Percentiles rank a stretch among this genome's conserved stretches.
Evolutionary conservation across 2,797 vertebrate genomes (phyloP).

Genomic region (Pelodytes ibericus): DNA sequence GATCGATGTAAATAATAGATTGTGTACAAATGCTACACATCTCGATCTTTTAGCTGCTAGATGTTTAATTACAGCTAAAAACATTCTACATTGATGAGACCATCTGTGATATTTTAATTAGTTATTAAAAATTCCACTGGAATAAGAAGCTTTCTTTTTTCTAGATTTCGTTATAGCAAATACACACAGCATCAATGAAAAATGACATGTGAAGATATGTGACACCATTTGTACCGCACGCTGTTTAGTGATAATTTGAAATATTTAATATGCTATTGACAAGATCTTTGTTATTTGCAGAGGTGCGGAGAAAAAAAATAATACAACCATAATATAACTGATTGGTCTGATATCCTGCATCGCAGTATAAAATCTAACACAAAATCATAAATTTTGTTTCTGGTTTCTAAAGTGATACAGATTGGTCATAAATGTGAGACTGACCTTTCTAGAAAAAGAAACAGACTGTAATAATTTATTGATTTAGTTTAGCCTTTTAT

Average conservation of each 20-base stretch:
- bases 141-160: no score
- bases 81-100: conserved; percentile 17
- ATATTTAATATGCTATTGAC: no score
- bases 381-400: neutral
- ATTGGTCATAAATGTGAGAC: conserved; percentile 3
- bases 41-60: neutral
- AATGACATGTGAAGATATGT: no score
- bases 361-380: neutral
- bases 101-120: conserved; percentile 33
- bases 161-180: no score
- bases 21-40: neutral
- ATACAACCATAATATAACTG: neutral
- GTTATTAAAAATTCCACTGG: conserved; percentile 18
- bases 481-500: conserved; percentile 7
- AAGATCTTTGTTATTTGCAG: no score
- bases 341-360: neutral
- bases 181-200: no score
- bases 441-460: conserved; percentile 25
- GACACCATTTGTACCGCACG: no score
- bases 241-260: no score
- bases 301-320: neutral
- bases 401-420: conserved; percentile 6
- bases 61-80: conserved; percentile 41
- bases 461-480: conserved; percentile 22
- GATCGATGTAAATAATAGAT: conserved; percentile 43